Percentiles rank a stretch among this genome's conserved stretches.
Evolutionary conservation across 2,113 vertebrate genomes (phyloP).

Genomic region (Aldabrachelys gigantea): DNA sequence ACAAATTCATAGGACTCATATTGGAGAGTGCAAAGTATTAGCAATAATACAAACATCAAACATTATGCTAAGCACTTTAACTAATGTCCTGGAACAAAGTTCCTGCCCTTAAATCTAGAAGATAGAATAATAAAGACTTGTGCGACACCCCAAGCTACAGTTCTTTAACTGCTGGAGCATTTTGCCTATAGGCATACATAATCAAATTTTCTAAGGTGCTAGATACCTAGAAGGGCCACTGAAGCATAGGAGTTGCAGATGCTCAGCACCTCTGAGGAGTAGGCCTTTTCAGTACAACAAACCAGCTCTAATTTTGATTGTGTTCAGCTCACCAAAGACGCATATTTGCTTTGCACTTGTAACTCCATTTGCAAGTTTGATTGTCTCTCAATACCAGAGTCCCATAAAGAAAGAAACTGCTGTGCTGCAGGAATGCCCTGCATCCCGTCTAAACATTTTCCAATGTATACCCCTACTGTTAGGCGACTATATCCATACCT

Average conservation of each 20-base stretch:
- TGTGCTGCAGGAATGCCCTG: neutral
- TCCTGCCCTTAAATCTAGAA: neutral
- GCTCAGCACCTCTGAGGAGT: neutral
- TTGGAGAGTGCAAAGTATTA: neutral
- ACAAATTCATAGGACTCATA: neutral
- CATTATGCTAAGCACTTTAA: neutral
- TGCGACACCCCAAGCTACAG: neutral
- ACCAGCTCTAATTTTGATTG: neutral
- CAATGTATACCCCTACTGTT: neutral
- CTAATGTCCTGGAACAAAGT: neutral
- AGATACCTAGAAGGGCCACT: neutral
- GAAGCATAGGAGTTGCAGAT: neutral
- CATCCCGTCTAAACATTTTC: neutral
- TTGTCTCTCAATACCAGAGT: neutral
- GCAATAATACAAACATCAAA: neutral
- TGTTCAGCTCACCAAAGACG: neutral
- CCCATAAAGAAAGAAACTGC: neutral
- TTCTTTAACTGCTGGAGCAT: neutral
- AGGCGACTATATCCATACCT: neutral
- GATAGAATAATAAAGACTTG: neutral
- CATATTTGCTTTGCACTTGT: neutral
- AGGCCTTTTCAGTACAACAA: neutral
- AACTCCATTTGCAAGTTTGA: neutral
- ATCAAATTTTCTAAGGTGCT: neutral
- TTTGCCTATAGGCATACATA: neutral